Conservation (phyloP, 2,797 vertebrate species). For the Trichosurus vulpecula region DNA sequence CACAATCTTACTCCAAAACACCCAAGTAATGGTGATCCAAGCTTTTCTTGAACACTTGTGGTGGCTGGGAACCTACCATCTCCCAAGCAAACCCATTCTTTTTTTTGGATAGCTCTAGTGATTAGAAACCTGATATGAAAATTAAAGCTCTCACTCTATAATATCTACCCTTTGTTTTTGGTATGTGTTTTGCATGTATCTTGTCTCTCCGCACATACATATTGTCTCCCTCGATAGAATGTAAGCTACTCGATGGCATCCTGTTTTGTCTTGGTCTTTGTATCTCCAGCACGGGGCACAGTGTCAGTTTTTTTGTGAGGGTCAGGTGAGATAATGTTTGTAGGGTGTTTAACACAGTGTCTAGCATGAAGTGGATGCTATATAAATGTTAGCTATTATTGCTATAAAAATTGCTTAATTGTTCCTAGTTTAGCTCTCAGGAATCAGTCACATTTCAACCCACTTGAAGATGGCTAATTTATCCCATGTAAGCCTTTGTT, state of each 20-base stretch:
- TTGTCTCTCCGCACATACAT: background rate
- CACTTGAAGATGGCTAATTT: background rate
- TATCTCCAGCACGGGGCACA: too few species aligned
- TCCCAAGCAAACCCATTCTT: background rate
- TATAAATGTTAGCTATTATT: background rate
- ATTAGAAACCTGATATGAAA: background rate
- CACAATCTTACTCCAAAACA: background rate
- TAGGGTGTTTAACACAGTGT: too few species aligned
- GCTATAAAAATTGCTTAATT: background rate
- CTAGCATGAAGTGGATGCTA: too few species aligned
- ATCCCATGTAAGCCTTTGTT: background rate
- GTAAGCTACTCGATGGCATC: too few species aligned
- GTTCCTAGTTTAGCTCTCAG: background rate
- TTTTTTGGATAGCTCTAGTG: too few species aligned
- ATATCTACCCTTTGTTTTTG: background rate
- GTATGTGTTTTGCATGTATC: background rate
- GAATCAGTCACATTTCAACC: background rate
- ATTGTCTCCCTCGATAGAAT: background rate
- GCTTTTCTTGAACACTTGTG: background rate
- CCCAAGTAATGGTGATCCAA: background rate
- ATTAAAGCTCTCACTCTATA: background rate
- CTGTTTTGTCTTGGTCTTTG: too few species aligned
- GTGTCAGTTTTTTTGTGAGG: too few species aligned
- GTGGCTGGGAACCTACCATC: background rate
- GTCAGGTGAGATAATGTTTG: too few species aligned